These are phyloP conservation scores for Amphiprion ocellaris DNA, from an alignment of 2,113 vertebrate genomes.

Conservation along the genomic window DNA sequence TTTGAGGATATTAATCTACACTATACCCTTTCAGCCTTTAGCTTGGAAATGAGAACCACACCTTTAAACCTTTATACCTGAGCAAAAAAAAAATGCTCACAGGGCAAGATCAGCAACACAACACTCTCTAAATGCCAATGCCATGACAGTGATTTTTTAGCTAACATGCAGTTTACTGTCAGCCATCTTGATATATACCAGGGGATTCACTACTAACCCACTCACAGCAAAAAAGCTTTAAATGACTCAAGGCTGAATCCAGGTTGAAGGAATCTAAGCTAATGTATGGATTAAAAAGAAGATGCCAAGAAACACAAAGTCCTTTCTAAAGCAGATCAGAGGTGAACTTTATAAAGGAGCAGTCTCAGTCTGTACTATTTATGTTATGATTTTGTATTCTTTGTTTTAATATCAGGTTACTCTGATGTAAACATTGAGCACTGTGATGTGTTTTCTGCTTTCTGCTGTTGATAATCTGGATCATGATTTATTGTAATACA, in stretches of 20 bases:
- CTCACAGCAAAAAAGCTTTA: too few species aligned
- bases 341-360: background rate
- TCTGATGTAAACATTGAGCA: background rate
- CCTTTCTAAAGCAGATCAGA: constrained; percentile 7
- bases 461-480: background rate
- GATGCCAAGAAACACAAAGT: constrained; percentile 23
- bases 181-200: too few species aligned
- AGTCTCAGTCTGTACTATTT: background rate
- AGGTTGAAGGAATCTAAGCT: background rate
- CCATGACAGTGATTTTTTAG: background rate
- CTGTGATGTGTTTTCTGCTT: background rate
- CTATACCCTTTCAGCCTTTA: background rate
- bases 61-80: background rate
- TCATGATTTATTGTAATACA: constrained; percentile 2
- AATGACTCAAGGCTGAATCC: too few species aligned
- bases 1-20: constrained; percentile 34
- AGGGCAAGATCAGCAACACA: background rate
- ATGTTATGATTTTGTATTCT: background rate
- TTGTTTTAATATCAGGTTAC: constrained; percentile 10
- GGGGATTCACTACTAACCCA: too few species aligned
- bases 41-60: constrained; percentile 18
- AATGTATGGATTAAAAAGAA: constrained; percentile 10
- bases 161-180: too few species aligned
- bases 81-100: constrained; percentile 2
- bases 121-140: constrained; percentile 1